Percentiles rank a stretch among this genome's conserved stretches.
Evolutionary conservation across 2,113 vertebrate genomes (phyloP).

Genomic region (Lethenteron camtschaticum): DNA sequence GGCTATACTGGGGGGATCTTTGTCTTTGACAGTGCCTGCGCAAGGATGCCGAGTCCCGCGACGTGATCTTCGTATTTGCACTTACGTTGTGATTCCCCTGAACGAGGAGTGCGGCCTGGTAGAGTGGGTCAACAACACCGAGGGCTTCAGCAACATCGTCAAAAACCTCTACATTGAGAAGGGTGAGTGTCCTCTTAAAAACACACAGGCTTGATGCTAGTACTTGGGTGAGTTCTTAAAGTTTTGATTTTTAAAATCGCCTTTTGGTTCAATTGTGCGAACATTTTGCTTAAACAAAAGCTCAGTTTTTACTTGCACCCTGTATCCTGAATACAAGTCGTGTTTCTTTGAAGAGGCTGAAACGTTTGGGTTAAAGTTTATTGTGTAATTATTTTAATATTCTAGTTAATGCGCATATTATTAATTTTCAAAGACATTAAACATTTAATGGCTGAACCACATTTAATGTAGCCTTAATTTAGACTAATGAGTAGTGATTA

Average conservation of each 20-base stretch:
- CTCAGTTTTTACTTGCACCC: not conserved
- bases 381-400: too few relatives aligned
- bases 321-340: too few relatives aligned
- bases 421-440: too few relatives aligned
- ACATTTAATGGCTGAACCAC: too few relatives aligned
- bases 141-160: constrained; percentile 70
- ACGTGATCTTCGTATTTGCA: constrained; percentile 74
- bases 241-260: not conserved
- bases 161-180: constrained; percentile 88
- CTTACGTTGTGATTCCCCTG: constrained; percentile 83
- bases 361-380: too few relatives aligned
- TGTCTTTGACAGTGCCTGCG: constrained; percentile 43
- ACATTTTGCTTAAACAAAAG: not conserved
- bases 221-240: too few relatives aligned
- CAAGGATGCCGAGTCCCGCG: constrained; percentile 80
- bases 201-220: too few relatives aligned
- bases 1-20: not conserved
- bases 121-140: constrained; percentile 93
- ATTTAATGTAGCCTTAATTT: too few relatives aligned
- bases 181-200: constrained; percentile 25
- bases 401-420: too few relatives aligned
- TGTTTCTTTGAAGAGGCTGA: too few relatives aligned
- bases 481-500: too few relatives aligned
- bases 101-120: constrained; percentile 95
- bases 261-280: not conserved